A percentile compares a stretch with the other conserved stretches of the same genome.
These are phyloP conservation scores for Ginglymostoma cirratum DNA, from an alignment of 2,113 vertebrate species.

Conservation along the genomic window DNA sequence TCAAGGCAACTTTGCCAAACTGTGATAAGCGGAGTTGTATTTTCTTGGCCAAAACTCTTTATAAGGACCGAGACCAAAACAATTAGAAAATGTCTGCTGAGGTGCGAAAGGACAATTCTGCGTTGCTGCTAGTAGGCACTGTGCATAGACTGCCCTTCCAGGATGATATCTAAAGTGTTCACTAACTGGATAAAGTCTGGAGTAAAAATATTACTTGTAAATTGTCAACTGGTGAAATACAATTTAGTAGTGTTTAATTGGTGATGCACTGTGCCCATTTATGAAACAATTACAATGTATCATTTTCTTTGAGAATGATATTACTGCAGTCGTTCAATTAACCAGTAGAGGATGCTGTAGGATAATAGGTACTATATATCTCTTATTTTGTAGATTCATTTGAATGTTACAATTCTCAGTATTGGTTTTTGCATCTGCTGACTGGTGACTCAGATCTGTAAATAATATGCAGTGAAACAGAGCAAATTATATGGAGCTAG, in stretches of 20 bases:
- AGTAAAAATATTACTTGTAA: not conserved
- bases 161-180: not conserved
- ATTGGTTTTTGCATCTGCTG: not conserved
- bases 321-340: not conserved
- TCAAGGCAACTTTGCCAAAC: not conserved
- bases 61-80: not conserved
- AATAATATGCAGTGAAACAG: not conserved
- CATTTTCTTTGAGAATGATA: not conserved
- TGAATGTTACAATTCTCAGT: not conserved
- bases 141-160: not conserved
- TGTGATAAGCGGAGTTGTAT: not conserved
- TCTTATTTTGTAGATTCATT: not conserved
- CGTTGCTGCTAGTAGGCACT: not conserved
- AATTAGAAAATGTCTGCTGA: not conserved
- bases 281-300: not conserved
- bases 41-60: not conserved
- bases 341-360: slow-evolving; percentile 16
- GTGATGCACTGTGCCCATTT: not conserved
- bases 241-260: not conserved
- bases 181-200: not conserved
- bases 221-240: not conserved
- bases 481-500: not conserved
- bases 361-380: not conserved
- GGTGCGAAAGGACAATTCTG: not conserved
- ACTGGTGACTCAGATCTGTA: not conserved